Conservation (phyloP, 2,888 invertebrate species). For the Lacanobia wlatinum region DNA sequence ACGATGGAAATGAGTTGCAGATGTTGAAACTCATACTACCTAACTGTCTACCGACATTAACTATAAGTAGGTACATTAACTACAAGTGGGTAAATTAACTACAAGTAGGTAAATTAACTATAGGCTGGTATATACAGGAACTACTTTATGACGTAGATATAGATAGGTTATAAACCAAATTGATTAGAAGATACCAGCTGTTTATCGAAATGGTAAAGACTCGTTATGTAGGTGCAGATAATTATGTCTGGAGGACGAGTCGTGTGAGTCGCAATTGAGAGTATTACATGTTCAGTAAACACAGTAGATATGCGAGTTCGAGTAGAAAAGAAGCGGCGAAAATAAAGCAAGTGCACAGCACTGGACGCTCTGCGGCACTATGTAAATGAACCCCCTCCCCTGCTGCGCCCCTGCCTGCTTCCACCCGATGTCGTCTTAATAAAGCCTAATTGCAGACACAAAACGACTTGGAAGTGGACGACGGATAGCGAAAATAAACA, state of each 20-base stretch:
- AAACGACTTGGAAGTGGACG: conserved; percentile 42
- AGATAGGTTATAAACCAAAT: too few relatives aligned
- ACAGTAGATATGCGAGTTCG: neutral
- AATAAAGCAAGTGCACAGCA: conserved; percentile 32
- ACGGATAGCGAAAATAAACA: conserved; percentile 44
- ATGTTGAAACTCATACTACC: too few relatives aligned
- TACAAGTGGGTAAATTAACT: too few relatives aligned
- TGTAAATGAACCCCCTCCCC: conserved; percentile 18
- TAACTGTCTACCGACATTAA: too few relatives aligned
- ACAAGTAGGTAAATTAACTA: too few relatives aligned
- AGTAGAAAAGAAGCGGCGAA: neutral
- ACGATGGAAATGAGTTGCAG: too few relatives aligned
- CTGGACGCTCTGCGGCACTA: conserved; percentile 35
- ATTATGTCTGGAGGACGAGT: neutral
- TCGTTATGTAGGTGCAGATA: neutral
- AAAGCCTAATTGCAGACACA: conserved; percentile 55
- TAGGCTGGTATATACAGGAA: too few relatives aligned
- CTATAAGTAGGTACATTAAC: too few relatives aligned
- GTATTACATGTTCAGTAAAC: neutral
- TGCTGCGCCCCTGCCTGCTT: neutral
- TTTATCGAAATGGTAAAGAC: neutral
- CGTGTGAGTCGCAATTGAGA: too few relatives aligned
- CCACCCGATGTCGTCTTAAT: conserved; percentile 35
- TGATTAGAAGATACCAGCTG: neutral
- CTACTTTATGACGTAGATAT: too few relatives aligned